Conservation (phyloP, 2,113 vertebrate genomes). For the Synodontis membranacea region DNA sequence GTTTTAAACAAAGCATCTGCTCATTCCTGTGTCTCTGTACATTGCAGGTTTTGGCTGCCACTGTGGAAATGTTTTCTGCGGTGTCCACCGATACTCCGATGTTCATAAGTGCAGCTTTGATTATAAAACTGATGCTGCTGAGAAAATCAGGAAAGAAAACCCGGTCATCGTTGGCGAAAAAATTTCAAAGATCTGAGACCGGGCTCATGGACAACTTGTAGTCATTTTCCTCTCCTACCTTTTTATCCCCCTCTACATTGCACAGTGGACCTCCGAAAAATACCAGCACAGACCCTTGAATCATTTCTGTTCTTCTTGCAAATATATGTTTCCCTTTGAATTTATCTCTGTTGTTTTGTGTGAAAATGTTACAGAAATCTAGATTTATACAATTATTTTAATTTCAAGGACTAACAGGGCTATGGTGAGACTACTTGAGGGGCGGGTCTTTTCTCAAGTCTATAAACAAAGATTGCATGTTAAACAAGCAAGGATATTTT, state of each 20-base stretch:
- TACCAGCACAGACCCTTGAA: constrained; percentile 77
- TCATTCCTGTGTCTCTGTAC: constrained; percentile 34
- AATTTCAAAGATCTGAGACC: constrained; percentile 86
- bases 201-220: constrained; percentile 62
- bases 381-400: constrained; percentile 75
- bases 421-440: constrained; percentile 69
- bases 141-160: constrained; percentile 92
- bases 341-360: constrained; percentile 65
- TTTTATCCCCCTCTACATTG: constrained; percentile 58
- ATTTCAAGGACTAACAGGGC: constrained; percentile 79
- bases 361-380: constrained; percentile 43
- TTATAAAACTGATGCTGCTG: constrained; percentile 88
- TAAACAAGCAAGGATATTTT: constrained; percentile 67
- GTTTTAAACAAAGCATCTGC: background rate
- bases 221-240: constrained; percentile 68
- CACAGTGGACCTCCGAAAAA: constrained; percentile 58
- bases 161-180: constrained; percentile 87
- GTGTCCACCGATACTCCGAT: constrained; percentile 85
- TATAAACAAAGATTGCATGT: constrained; percentile 72
- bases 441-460: constrained; percentile 76
- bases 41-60: constrained; percentile 85
- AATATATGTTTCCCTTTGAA: constrained; percentile 52
- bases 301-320: constrained; percentile 68
- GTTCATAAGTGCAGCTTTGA: constrained; percentile 87
- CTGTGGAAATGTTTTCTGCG: constrained; percentile 85